phyloP scores from a whole-genome alignment of 2,888 invertebrate genomes.

The Silvanus unidentatus region DNA sequence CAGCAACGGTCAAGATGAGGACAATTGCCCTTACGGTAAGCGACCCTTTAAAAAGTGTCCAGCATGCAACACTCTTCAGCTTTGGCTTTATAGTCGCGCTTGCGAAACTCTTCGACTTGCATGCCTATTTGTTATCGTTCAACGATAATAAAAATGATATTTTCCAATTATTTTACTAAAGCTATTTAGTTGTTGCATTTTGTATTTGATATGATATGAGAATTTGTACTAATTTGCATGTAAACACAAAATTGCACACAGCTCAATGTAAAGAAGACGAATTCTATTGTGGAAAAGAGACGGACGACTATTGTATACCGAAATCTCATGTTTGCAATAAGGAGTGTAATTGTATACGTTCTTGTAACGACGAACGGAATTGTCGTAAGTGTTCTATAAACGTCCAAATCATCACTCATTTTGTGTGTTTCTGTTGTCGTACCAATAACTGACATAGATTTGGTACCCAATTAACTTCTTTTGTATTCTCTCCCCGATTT shows the following conservation, averaged over 20 bases:
- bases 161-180: too few species aligned
- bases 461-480: too few species aligned
- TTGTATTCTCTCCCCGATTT: too few species aligned
- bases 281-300: constrained; percentile 65
- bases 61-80: neutral
- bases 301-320: constrained; percentile 53
- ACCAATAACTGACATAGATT: neutral
- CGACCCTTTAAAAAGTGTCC: neutral
- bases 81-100: too few species aligned
- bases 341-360: constrained; percentile 53
- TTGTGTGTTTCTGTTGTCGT: too few species aligned
- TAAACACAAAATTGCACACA: constrained; percentile 14
- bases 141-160: too few species aligned
- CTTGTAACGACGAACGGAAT: constrained; percentile 51
- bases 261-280: constrained; percentile 60
- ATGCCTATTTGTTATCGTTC: too few species aligned
- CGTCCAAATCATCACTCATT: too few species aligned
- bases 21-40: constrained; percentile 21
- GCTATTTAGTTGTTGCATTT: too few species aligned
- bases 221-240: constrained; percentile 8
- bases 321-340: constrained; percentile 55
- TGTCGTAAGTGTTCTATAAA: constrained; percentile 41
- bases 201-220: too few species aligned
- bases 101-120: too few species aligned
- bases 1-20: constrained; percentile 56